A percentile compares a stretch with the other conserved stretches of the same genome.
These are phyloP conservation scores for Synanthedon tipuliformis DNA, from an alignment of 2,888 invertebrate genomes.

Conservation along the genomic window DNA sequence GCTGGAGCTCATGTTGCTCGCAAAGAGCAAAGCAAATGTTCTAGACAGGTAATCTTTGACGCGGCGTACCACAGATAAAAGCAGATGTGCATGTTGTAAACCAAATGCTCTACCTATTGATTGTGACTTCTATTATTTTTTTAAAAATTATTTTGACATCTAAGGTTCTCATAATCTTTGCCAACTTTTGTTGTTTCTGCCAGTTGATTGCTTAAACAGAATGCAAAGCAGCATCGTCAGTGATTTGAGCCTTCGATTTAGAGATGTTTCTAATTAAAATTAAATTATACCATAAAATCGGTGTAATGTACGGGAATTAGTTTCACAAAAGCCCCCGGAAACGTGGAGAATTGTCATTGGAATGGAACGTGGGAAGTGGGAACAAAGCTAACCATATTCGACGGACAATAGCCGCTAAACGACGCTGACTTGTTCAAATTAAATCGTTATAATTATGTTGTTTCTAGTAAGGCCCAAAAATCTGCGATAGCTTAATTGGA, in stretches of 20 bases:
- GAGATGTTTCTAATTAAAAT: not conserved
- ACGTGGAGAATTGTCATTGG: not conserved
- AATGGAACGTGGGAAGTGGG: not conserved
- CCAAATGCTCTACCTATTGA: no score
- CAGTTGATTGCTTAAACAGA: no score
- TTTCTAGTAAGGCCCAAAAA: no score
- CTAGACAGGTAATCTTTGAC: not conserved
- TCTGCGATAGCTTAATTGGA: no score
- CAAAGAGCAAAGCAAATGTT: not conserved
- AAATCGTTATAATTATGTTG: no score
- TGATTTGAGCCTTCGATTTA: no score
- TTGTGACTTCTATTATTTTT: no score
- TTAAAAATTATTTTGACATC: no score
- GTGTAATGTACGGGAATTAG: not conserved
- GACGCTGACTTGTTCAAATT: not conserved
- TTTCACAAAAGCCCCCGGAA: not conserved
- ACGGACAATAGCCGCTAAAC: not conserved
- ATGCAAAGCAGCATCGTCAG: no score
- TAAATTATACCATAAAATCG: not conserved
- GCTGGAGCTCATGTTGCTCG: not conserved
- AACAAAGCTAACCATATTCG: not conserved
- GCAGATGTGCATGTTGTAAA: no score
- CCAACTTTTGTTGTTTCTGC: no score
- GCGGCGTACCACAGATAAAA: not conserved
- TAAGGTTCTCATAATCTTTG: no score